Conservation (phyloP, 2,113 vertebrate genomes). For the Morone chrysops region DNA sequence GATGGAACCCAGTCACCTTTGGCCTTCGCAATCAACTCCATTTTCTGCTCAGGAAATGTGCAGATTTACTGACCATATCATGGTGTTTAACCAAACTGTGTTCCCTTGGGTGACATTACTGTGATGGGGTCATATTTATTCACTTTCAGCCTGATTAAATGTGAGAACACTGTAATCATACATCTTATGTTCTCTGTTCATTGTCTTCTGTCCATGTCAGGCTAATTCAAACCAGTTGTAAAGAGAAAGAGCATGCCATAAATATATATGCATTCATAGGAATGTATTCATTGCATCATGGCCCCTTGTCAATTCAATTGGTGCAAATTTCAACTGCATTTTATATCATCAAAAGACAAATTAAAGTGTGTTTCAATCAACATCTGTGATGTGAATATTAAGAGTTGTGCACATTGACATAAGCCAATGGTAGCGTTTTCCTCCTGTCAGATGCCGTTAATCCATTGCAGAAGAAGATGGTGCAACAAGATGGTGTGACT, state of each 20-base stretch:
- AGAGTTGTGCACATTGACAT: background rate
- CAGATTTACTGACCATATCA: conserved; percentile 21
- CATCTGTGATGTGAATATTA: background rate
- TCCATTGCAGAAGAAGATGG: background rate
- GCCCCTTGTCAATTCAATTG: too few species aligned
- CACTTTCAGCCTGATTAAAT: conserved; percentile 39
- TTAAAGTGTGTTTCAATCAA: background rate
- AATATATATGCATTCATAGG: background rate
- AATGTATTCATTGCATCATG: background rate
- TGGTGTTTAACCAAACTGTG: conserved; percentile 23
- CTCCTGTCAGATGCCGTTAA: background rate
- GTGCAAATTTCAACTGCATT: background rate
- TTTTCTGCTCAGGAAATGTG: conserved; percentile 33
- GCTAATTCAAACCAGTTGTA: conserved; percentile 50
- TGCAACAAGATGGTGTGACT: background rate
- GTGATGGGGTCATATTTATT: conserved; percentile 51
- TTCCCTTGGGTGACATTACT: conserved; percentile 35
- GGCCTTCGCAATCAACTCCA: conserved; percentile 53
- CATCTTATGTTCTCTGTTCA: conserved; percentile 1
- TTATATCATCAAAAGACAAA: too few species aligned
- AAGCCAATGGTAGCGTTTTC: background rate
- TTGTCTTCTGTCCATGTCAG: conserved; percentile 19
- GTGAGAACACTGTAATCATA: conserved; percentile 26
- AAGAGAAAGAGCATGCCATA: background rate
- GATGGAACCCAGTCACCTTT: conserved; percentile 61